Evolutionary conservation across 2,888 invertebrate genomes (phyloP), one percentile per base, ranked within the genome.

Genomic region (Lithophane leautieri): DNA sequence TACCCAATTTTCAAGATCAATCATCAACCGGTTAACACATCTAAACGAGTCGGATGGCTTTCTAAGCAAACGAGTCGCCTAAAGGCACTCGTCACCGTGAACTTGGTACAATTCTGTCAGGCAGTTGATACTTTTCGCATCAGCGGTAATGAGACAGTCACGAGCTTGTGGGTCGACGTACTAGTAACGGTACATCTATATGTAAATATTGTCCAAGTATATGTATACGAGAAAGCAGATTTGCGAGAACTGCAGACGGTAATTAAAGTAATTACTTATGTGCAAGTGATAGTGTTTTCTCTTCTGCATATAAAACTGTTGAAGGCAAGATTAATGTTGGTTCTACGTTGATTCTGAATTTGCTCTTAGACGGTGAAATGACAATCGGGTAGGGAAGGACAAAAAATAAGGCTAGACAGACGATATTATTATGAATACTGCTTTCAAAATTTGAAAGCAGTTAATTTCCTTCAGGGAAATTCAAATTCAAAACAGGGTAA

Each of bases 151-250:
- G 80, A 84, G 89, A 82, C 86, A 90, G 89, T 93, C 94, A 94
- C 94, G 94, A 92, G 70, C 67, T 76, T 76, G 76, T 85, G 85
- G 92, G 92, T 93, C 91, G 89, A 90, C 88, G 94, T 86, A 87
- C 92, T 88, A 58, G 34, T 91, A 93, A 92, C 91, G 89, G 91
- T 85, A 86, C 70, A 78, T 79, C 70, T 77, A 84, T 69, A 84
- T 69, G 73, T 87, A 82, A 83, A 87, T 86, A 85, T 77, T 67
- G 73, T 74, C 65, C 34, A 52, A 72, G 75, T 84, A 75, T 77
- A 82, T 76, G 67, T 70, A 52, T 25, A 70, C 42, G 67, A 70
- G 82, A 76, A 84, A 82, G 76, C 63, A 78, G 73, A 69, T 76
- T 62, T 60, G 65, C 40, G n/a, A 70, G 62, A 58, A 25, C 40